These are phyloP conservation scores for Taurulus bubalis DNA, from an alignment of 2,113 vertebrate genomes.

Conservation along the genomic window DNA sequence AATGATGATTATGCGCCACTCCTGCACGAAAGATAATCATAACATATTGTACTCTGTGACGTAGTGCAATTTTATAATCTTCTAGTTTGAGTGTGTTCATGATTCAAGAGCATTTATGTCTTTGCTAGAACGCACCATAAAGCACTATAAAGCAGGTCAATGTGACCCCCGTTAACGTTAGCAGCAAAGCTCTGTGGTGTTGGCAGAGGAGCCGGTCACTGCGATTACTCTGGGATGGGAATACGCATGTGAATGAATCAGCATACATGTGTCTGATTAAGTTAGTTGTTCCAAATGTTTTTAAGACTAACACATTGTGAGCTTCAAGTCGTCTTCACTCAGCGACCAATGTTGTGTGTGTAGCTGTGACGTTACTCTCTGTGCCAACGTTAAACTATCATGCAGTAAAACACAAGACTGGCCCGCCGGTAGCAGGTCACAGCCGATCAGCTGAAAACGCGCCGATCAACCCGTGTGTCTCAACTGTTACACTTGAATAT, in stretches of 20 bases:
- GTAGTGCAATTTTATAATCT: conserved; percentile 7
- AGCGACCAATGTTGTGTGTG: background rate
- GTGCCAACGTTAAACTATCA: background rate
- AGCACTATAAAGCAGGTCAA: no score
- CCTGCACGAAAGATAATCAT: background rate
- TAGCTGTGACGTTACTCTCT: no score
- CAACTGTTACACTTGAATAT: background rate
- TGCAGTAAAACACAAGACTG: background rate
- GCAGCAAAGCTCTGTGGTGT: background rate
- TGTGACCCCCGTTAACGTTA: background rate
- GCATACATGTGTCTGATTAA: background rate
- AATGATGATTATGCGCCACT: background rate
- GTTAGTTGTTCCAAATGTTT: background rate
- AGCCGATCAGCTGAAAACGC: background rate
- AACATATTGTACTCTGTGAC: conserved; percentile 10
- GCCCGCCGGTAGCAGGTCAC: background rate
- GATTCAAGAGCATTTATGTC: background rate
- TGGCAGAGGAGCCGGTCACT: background rate
- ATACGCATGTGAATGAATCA: background rate
- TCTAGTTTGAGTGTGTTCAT: background rate
- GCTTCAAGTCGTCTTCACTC: background rate
- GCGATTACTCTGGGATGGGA: background rate
- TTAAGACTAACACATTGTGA: background rate
- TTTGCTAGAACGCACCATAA: background rate
- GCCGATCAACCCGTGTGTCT: no score